phyloP scores from a whole-genome alignment of 1,140 invertebrate genomes.

The Cyrtorhinus lividipennis region DNA sequence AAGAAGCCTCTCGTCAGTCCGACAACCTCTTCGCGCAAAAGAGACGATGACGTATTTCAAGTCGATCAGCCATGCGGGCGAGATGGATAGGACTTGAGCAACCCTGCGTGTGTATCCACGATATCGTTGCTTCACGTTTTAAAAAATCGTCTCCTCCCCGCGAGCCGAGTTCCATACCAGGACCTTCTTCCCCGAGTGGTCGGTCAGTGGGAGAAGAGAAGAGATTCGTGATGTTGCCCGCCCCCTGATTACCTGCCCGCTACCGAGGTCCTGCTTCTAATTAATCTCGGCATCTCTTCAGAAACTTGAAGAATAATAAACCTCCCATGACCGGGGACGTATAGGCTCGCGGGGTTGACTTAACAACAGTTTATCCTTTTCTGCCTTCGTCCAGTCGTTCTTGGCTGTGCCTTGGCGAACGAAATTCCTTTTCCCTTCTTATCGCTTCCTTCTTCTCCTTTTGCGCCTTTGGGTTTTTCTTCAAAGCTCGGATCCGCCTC shows the following conservation, averaged over 20 bases:
- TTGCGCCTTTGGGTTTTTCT: too few species aligned
- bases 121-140: background rate
- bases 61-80: too few species aligned
- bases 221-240: conserved; percentile 1
- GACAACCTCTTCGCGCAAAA: too few species aligned
- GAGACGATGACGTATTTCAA: too few species aligned
- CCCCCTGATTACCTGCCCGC: conserved; percentile 7
- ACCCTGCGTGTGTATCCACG: background rate
- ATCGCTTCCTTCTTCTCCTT: background rate
- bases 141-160: background rate
- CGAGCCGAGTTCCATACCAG: background rate
- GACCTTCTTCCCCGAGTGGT: background rate
- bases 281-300: conserved; percentile 6
- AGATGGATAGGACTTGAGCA: too few species aligned
- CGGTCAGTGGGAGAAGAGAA: background rate
- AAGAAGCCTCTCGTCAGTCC: too few species aligned
- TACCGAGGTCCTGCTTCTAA: conserved; percentile 8
- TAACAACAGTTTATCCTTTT: background rate
- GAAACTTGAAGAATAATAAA: background rate
- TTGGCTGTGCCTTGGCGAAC: background rate
- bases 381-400: background rate
- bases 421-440: background rate
- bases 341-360: background rate
- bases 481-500: too few species aligned
- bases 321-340: background rate